phyloP scores from a whole-genome alignment of 2,888 invertebrate genomes.

The Adelognathus sp. region DNA sequence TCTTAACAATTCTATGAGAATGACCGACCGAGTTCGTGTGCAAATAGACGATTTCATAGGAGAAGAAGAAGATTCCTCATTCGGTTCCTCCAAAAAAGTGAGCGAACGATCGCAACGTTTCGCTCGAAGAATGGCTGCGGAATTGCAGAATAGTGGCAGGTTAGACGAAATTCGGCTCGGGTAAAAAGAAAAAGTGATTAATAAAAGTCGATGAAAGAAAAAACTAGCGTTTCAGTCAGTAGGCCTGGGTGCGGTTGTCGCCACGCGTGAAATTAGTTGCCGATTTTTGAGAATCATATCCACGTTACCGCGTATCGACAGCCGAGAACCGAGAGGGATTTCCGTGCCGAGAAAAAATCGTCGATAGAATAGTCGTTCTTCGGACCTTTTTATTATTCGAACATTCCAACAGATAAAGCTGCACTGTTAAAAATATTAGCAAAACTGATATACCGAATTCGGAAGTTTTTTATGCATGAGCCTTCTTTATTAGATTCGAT shows the following conservation, averaged over 20 bases:
- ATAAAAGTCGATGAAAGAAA: conserved; percentile 5
- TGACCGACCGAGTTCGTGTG: neutral
- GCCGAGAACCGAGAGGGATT: neutral
- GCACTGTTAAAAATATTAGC: too few species aligned
- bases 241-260: neutral
- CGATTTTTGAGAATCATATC: neutral
- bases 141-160: neutral
- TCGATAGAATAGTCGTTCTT: neutral
- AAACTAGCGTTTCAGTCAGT: neutral
- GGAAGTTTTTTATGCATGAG: too few species aligned
- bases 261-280: neutral
- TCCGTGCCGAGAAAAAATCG: neutral
- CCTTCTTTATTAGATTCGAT: too few species aligned
- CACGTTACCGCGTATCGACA: neutral
- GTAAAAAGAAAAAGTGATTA: neutral
- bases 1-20: neutral
- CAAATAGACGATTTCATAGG: neutral
- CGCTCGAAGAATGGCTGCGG: neutral
- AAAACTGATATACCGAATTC: too few species aligned
- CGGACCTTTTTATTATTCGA: neutral
- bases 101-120: neutral
- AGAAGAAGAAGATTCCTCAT: neutral
- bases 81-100: neutral
- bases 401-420: neutral
- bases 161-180: neutral